Percentiles rank a stretch among this genome's conserved stretches.
Evolutionary conservation across 2,888 invertebrate species (phyloP).

Genomic region (Abrostola triplasia): DNA sequence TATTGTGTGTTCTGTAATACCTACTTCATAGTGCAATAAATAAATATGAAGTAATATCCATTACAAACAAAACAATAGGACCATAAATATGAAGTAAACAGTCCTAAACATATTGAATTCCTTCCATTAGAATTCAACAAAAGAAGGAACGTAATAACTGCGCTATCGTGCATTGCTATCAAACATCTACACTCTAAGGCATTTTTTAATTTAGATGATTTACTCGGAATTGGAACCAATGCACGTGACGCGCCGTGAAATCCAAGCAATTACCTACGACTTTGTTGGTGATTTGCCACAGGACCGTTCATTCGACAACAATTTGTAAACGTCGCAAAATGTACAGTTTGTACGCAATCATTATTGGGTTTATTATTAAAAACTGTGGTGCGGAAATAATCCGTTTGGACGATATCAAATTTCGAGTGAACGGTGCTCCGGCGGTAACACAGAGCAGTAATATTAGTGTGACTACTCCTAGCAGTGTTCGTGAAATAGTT

Average conservation of each 20-base stretch:
- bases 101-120: neutral
- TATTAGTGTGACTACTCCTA: conserved; percentile 2
- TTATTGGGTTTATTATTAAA: conserved; percentile 16
- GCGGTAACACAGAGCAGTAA: conserved; percentile 8
- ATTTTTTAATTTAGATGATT: conserved; percentile 55
- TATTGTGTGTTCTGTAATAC: too few species aligned
- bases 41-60: neutral
- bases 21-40: neutral
- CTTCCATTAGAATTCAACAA: neutral
- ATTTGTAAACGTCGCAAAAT: conserved; percentile 32
- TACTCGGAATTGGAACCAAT: conserved; percentile 37
- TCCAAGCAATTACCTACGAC: conserved; percentile 38
- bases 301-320: conserved; percentile 17
- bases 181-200: conserved; percentile 10
- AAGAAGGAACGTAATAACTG: conserved; percentile 1
- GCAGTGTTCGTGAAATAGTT: neutral
- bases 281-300: conserved; percentile 25
- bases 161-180: conserved; percentile 16
- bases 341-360: conserved; percentile 22
- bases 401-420: conserved; percentile 20
- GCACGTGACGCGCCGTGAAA: conserved; percentile 42
- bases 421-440: conserved; percentile 33
- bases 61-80: neutral
- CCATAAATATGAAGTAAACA: conserved; percentile 7
- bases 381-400: conserved; percentile 23